Percentiles rank a stretch among this genome's conserved stretches.
phyloP scores from a whole-genome alignment of 2,888 invertebrate species.

The Dryobota labecula region DNA sequence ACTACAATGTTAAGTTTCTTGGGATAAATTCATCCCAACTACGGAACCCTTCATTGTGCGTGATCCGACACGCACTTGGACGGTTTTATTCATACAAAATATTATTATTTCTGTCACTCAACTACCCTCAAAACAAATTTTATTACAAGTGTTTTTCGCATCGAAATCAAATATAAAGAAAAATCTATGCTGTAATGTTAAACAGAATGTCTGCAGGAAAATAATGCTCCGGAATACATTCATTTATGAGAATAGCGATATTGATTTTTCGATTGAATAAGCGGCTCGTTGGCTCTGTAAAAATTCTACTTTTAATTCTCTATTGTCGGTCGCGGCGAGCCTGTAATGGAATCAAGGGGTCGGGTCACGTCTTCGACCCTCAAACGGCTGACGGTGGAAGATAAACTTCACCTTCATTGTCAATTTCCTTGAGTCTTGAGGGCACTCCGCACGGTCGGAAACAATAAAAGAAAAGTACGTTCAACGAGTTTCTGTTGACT shows the following conservation, averaged over 20 bases:
- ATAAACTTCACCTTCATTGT: slow-evolving; percentile 90
- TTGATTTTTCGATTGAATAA: slow-evolving; percentile 84
- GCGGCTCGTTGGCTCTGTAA: slow-evolving; percentile 80
- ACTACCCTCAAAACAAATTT: not conserved
- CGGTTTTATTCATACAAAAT: not conserved
- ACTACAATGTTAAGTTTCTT: no score
- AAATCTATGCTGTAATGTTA: slow-evolving; percentile 19
- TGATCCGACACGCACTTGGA: no score
- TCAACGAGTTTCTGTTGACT: slow-evolving; percentile 83
- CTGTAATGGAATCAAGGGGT: slow-evolving; percentile 84
- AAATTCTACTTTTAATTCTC: slow-evolving; percentile 85
- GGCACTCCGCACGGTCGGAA: slow-evolving; percentile 82
- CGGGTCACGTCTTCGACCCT: slow-evolving; percentile 86
- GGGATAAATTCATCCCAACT: no score
- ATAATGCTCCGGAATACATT: slow-evolving; percentile 67
- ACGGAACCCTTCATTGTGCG: no score
- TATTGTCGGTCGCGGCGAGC: slow-evolving; percentile 77
- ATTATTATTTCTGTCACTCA: not conserved
- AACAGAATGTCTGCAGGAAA: slow-evolving; percentile 43
- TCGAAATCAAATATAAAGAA: slow-evolving; percentile 4
- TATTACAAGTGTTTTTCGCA: not conserved
- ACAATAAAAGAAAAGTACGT: slow-evolving; percentile 88
- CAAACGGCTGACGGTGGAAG: slow-evolving; percentile 87
- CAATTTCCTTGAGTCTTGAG: slow-evolving; percentile 87
- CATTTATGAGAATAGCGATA: slow-evolving; percentile 72